Evolutionary conservation across 2,888 invertebrate genomes (phyloP), one percentile per base, ranked within the genome.

Genomic region (Cerceris ruficornis): DNA sequence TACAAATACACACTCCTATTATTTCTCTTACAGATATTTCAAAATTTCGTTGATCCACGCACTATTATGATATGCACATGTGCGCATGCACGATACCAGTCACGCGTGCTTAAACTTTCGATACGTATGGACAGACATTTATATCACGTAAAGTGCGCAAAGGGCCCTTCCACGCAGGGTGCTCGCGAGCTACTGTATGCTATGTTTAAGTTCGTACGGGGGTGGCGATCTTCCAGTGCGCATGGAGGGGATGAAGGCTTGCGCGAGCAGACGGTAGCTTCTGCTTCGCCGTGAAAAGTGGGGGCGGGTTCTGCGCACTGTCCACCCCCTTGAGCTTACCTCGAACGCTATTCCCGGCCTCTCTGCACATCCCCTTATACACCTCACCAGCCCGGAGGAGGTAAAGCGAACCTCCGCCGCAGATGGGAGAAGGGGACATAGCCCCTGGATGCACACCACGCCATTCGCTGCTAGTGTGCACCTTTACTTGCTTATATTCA

Each of bases 301-400:
- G 92, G 91, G 92, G 92, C 91, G 92, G 92, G 91, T 90, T 87
- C 91, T 92, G 90, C 90, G 90, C 92, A 90, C 90, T 91, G 91
- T 91, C 92, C 91, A 91, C 91, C 92, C 91, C 91, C 89, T 84
- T 83, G 80, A 75, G 83, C 81, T 86, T 76, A 81, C 69, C 81
- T 74, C 77, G 80, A 81, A 77, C 80, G 81, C 83, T 83, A 86
- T 88, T 85, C 84, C 88, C 87, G 80, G 86, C 86, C 84, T 82
- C 80, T 80, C 86, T 81, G 86, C 85, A 86, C 86, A 74, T 83
- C 85, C 85, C 81, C 76, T 77, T 46, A 64, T 75, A 77, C 86
- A 79, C 81, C 86, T 84, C 75, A 59, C 81, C 83, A 67, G 77
- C 77, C 77, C 73, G 59, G 57, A 28, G 66, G 77, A 72, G 65